Evolutionary conservation across 2,113 vertebrate species (phyloP).

Genomic region (Amblyopsis rosae): DNA sequence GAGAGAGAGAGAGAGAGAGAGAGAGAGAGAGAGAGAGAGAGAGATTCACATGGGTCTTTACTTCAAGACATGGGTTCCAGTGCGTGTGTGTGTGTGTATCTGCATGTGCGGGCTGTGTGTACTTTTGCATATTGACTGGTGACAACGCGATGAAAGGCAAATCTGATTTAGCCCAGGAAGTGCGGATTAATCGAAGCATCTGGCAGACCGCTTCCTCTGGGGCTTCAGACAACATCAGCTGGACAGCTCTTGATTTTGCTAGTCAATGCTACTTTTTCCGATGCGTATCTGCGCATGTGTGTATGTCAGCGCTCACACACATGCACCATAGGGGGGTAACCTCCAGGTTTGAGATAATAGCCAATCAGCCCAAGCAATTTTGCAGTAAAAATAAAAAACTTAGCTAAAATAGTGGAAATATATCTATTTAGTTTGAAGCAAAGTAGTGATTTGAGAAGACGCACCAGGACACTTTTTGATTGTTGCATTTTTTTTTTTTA

Average conservation of each 20-base stretch:
- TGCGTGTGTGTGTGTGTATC: not conserved
- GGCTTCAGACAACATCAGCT: conserved; percentile 35
- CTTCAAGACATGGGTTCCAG: too few species aligned
- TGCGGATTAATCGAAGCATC: conserved; percentile 59
- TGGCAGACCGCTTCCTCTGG: conserved; percentile 43
- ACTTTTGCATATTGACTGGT: conserved; percentile 49
- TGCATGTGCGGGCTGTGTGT: conserved; percentile 4
- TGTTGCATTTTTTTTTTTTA: not conserved
- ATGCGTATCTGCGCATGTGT: conserved; percentile 18
- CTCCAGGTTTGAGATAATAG: too few species aligned
- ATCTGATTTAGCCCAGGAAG: conserved; percentile 51
- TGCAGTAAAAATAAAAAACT: too few species aligned
- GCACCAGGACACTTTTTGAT: conserved; percentile 14
- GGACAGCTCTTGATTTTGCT: conserved; percentile 15
- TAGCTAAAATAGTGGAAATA: not conserved
- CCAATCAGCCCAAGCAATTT: too few species aligned
- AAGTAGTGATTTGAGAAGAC: not conserved
- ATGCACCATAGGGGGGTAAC: not conserved
- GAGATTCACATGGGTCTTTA: conserved; percentile 26
- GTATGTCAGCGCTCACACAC: not conserved
- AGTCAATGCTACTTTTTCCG: conserved; percentile 39
- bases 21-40: not conserved
- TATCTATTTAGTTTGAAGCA: conserved; percentile 6
- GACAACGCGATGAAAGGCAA: conserved; percentile 48
- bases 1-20: conserved; percentile 7